These are phyloP conservation scores for Acanthaster planci DNA, from an alignment of 35 echinoderm and acorn worm species.

Conservation along the genomic window DNA sequence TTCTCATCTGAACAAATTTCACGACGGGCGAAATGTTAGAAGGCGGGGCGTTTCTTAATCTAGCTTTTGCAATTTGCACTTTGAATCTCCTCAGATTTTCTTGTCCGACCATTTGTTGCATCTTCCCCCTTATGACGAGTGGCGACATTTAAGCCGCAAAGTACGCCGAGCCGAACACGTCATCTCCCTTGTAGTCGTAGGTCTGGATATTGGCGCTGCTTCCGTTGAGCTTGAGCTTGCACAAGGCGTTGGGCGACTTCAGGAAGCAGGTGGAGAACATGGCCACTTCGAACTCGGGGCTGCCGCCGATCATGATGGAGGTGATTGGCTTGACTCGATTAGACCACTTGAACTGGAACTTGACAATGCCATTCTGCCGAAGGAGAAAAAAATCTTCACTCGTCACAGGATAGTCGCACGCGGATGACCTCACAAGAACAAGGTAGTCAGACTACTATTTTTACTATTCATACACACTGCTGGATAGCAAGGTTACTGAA, in stretches of 20 bases:
- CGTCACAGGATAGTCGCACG: neutral
- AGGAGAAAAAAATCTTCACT: neutral
- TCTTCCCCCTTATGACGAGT: too few species aligned
- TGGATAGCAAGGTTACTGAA: too few species aligned
- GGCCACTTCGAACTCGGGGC: slow-evolving; percentile 86
- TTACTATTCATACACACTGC: too few species aligned
- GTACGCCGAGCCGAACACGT: slow-evolving; percentile 35
- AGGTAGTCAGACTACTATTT: neutral
- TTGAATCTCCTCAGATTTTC: too few species aligned
- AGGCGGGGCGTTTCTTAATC: too few species aligned
- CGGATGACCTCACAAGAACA: neutral
- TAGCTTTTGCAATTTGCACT: too few species aligned
- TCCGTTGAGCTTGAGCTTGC: slow-evolving; percentile 43
- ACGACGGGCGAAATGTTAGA: too few species aligned
- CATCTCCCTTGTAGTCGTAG: slow-evolving; percentile 47
- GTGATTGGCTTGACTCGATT: slow-evolving; percentile 43
- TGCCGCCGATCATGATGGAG: slow-evolving; percentile 60
- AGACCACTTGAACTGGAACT: slow-evolving; percentile 68
- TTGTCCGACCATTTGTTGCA: too few species aligned
- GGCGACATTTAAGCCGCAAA: slow-evolving; percentile 25
- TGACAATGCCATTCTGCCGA: slow-evolving; percentile 56
- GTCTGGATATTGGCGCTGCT: slow-evolving; percentile 37
- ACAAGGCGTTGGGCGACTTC: slow-evolving; percentile 23
- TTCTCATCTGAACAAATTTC: too few species aligned
- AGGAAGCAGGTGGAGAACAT: slow-evolving; percentile 70